Conservation (phyloP, 2,888 invertebrate genomes). For the Cyrtodaria siliqua region DNA sequence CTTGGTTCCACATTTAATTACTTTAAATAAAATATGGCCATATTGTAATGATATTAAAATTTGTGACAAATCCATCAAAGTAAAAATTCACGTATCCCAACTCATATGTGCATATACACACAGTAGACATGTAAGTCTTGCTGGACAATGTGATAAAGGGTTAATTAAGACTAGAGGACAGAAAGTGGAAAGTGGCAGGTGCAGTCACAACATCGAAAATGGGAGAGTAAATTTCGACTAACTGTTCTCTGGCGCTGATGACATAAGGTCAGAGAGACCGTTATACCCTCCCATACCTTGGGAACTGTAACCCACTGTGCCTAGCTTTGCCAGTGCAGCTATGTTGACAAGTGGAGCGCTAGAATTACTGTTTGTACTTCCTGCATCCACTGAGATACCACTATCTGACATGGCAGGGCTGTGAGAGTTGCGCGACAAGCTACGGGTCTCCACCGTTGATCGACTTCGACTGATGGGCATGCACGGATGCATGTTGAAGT, state of each 20-base stretch:
- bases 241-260: constrained; percentile 58
- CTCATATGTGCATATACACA: too few relatives aligned
- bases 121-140: too few relatives aligned
- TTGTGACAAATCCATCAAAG: too few relatives aligned
- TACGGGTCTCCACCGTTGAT: constrained; percentile 53
- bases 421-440: constrained; percentile 82
- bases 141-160: too few relatives aligned
- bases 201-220: constrained; percentile 52
- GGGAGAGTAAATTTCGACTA: constrained; percentile 52
- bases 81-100: too few relatives aligned
- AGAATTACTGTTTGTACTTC: constrained; percentile 81
- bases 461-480: constrained; percentile 41
- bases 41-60: too few relatives aligned
- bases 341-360: constrained; percentile 91
- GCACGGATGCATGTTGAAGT: constrained; percentile 20
- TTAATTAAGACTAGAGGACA: neutral
- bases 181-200: constrained; percentile 12
- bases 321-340: constrained; percentile 95
- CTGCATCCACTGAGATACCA: constrained; percentile 85
- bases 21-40: too few relatives aligned
- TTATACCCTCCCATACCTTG: constrained; percentile 84
- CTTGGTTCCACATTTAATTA: too few relatives aligned
- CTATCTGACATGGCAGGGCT: constrained; percentile 86
- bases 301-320: constrained; percentile 87
- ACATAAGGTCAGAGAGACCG: constrained; percentile 51